Base-by-base conservation (phyloP, 2,888 invertebrate species). In the Tuta absoluta region DNA sequence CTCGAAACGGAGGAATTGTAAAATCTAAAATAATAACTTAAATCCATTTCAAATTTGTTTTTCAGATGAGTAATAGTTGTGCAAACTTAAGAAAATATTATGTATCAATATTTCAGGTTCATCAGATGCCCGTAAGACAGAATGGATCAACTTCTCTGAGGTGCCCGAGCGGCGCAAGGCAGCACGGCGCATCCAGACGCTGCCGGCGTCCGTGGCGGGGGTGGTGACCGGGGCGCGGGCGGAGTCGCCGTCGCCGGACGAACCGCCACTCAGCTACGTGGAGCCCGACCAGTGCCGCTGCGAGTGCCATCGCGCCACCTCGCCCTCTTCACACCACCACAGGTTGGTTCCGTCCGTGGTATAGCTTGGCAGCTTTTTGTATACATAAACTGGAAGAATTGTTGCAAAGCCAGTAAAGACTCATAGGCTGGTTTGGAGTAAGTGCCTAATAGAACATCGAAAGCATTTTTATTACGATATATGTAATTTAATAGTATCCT, bases 61-160 rank as follows among this genome's bases (percentile, higher is more conserved):
- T n/a, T n/a, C n/a, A n/a, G n/a, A n/a, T n/a, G n/a, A n/a, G n/a
- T n/a, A n/a, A n/a, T n/a, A n/a, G n/a, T n/a, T n/a, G n/a, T n/a
- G n/a, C 28, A 28, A 28, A 28, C 28, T 28, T 28, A 28, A 2
- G 57, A 23, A 56, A 21, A n/a, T 19, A 12, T 37, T 11, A 21
- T 4, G n/a, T 2, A 12, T 23, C 49, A 49, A 58, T 28, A 23
- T 62, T 64, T 63, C 66, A 49, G 74, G 84, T 69, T 82, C 66
- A 33, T 69, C 71, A 45, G 87, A 85, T 67, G 66, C 74, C 14
- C 81, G 82, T 45, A 87, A 86, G 70, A 64, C 80, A 12, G 95
- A 95, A 72, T 97, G 97, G 97, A 95, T 97, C 67, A 96, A 96
- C 83, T 97, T 97, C 80, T 96, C 96, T 79, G 96, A 97, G 77